These are phyloP conservation scores for Macroteleia sp. DNA, from an alignment of 2,888 invertebrate species.

Conservation along the genomic window DNA sequence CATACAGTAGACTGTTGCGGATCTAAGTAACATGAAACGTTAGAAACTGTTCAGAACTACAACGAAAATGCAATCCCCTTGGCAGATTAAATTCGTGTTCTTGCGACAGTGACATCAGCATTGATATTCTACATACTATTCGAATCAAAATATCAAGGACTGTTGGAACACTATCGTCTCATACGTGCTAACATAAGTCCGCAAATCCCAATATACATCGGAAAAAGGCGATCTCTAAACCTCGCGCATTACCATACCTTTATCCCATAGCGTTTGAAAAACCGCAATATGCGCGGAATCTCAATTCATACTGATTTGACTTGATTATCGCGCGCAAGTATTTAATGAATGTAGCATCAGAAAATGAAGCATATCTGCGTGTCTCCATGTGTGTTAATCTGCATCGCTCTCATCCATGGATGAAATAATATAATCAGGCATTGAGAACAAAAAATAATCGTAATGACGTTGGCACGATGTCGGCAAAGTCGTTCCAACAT, in stretches of 20 bases:
- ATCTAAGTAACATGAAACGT: slow-evolving; percentile 55
- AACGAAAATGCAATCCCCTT: slow-evolving; percentile 66
- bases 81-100: slow-evolving; percentile 68
- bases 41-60: slow-evolving; percentile 49
- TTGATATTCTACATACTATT: slow-evolving; percentile 58
- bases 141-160: slow-evolving; percentile 55
- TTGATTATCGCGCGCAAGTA: slow-evolving; percentile 1
- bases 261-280: slow-evolving; percentile 10
- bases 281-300: slow-evolving; percentile 23
- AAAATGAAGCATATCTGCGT: slow-evolving; percentile 5
- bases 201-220: slow-evolving; percentile 47
- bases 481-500: too few relatives aligned
- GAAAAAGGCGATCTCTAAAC: slow-evolving; percentile 38
- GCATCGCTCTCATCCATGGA: too few relatives aligned
- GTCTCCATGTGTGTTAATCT: not conserved
- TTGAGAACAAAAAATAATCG: too few relatives aligned
- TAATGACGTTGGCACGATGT: too few relatives aligned
- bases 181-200: slow-evolving; percentile 45
- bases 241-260: slow-evolving; percentile 42
- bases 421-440: too few relatives aligned
- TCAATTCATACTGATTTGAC: slow-evolving; percentile 17
- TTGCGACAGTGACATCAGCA: slow-evolving; percentile 60
- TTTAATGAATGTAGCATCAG: slow-evolving; percentile 16
- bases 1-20: slow-evolving; percentile 32
- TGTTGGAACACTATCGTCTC: slow-evolving; percentile 49